phyloP scores from a whole-genome alignment of 2,797 vertebrate genomes.

The Peromyscus melanophrys region DNA sequence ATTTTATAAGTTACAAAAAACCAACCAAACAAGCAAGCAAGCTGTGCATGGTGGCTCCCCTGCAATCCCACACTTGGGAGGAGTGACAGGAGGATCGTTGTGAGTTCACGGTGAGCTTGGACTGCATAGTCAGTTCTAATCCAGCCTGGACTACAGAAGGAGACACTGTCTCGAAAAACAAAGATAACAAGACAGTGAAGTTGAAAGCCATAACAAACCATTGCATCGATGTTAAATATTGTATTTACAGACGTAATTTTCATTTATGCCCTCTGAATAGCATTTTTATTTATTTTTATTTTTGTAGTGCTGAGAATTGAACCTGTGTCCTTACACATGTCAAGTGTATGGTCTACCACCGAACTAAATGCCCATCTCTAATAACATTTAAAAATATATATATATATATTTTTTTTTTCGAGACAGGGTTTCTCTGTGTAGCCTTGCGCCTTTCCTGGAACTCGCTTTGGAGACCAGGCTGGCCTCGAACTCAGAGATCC shows the following conservation, averaged over 20 bases:
- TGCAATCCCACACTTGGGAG: background rate
- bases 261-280: constrained; percentile 21
- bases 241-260: constrained; percentile 46
- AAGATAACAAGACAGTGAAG: background rate
- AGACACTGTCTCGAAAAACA: background rate
- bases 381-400: background rate
- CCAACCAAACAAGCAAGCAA: background rate
- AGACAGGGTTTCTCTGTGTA: no score
- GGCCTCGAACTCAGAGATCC: no score
- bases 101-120: background rate
- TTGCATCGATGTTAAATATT: constrained; percentile 2
- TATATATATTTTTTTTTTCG: no score
- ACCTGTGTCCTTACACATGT: background rate
- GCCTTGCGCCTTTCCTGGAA: no score
- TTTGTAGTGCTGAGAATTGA: background rate
- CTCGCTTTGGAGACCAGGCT: no score
- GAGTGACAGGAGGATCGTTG: no score
- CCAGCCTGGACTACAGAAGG: background rate
- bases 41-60: background rate
- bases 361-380: background rate
- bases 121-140: background rate
- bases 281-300: constrained; percentile 35
- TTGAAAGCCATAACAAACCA: constrained; percentile 19
- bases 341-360: background rate
- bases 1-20: background rate